phyloP scores from a whole-genome alignment of 2,113 vertebrate species.

The Puffinus mauretanicus region DNA sequence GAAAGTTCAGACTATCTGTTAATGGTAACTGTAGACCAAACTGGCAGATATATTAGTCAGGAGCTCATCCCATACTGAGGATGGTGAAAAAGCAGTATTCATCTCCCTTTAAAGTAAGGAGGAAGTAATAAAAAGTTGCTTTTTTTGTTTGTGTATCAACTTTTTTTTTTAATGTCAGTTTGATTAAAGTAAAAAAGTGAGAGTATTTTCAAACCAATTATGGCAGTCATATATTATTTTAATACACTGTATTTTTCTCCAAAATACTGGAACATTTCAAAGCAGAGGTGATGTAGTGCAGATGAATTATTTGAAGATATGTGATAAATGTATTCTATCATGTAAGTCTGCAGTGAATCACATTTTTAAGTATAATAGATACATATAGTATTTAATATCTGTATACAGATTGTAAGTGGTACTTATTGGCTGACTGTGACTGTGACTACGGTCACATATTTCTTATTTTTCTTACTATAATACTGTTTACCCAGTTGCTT shows the following conservation, averaged over 20 bases:
- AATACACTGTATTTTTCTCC: background rate
- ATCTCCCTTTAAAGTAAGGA: background rate
- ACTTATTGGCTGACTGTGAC: background rate
- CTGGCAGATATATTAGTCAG: background rate
- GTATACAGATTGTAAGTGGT: background rate
- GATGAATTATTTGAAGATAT: background rate
- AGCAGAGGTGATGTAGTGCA: background rate
- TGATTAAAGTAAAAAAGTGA: background rate
- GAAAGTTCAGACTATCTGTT: background rate
- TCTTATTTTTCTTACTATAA: background rate
- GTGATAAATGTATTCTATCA: background rate
- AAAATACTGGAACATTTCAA: background rate
- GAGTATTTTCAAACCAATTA: background rate
- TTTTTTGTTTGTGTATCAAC: background rate
- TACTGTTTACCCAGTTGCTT: background rate
- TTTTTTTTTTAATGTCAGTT: background rate
- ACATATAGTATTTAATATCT: background rate
- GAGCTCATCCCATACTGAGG: background rate
- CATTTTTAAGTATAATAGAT: background rate
- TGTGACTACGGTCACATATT: background rate
- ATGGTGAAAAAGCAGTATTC: background rate
- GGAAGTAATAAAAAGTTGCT: background rate
- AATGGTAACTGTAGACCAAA: background rate
- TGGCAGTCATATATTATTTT: background rate
- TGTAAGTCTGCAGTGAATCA: background rate